Conservation (phyloP, 1,140 invertebrate genomes). For the Delia radicum region DNA sequence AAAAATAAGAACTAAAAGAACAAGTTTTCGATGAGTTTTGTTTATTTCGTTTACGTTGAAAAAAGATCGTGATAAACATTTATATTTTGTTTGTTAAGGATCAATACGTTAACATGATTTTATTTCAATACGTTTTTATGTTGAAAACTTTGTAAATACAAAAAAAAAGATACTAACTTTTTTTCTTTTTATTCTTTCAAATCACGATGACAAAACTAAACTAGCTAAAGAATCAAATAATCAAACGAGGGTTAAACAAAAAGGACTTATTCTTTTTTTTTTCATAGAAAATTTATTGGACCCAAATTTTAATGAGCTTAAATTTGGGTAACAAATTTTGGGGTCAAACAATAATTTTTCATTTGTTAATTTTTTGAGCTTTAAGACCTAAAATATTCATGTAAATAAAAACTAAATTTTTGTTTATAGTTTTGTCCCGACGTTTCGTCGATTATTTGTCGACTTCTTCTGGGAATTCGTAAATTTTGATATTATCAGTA, state of each 20-base stretch:
- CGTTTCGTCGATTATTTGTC: too few relatives aligned
- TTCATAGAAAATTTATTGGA: too few relatives aligned
- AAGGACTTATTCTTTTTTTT: too few relatives aligned
- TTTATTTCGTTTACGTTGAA: neutral
- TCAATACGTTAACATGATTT: slow-evolving; percentile 23
- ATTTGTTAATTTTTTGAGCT: too few relatives aligned
- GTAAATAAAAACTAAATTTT: too few relatives aligned
- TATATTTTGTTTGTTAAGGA: slow-evolving; percentile 23
- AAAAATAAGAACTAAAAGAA: neutral
- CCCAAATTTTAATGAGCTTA: too few relatives aligned
- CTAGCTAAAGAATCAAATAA: neutral
- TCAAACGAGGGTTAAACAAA: neutral
- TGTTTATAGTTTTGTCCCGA: too few relatives aligned
- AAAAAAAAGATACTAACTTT: neutral
- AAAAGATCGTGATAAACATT: slow-evolving; percentile 20
- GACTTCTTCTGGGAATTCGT: too few relatives aligned
- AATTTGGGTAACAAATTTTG: too few relatives aligned
- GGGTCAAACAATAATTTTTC: too few relatives aligned
- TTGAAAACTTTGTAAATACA: neutral
- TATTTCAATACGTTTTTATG: slow-evolving; percentile 13
- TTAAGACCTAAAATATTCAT: too few relatives aligned
- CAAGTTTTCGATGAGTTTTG: neutral
- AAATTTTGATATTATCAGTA: too few relatives aligned
- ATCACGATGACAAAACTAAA: neutral
- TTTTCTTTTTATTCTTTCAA: neutral